Conservation (phyloP, 2,113 vertebrate species). For the Nycticryphes semicollaris region DNA sequence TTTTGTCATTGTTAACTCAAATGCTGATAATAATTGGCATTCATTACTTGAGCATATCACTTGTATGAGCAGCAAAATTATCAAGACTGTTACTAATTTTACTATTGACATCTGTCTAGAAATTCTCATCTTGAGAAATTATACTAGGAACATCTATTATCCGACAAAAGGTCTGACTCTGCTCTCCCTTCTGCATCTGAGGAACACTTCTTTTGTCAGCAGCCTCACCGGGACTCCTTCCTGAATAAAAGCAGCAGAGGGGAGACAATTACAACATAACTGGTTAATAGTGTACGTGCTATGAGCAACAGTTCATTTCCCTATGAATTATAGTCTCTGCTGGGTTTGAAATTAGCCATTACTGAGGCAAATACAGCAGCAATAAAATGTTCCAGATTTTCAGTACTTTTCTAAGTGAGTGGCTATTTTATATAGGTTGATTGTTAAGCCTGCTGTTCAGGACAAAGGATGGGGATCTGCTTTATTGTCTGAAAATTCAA, state of each 20-base stretch:
- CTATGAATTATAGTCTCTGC: not conserved
- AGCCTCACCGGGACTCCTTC: not conserved
- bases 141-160: not conserved
- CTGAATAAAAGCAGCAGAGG: not conserved
- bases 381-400: slow-evolving; percentile 6
- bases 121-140: not conserved
- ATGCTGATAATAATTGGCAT: not conserved
- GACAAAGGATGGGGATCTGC: not conserved
- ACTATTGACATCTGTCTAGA: not conserved
- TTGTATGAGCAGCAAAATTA: not conserved
- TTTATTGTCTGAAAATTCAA: not conserved
- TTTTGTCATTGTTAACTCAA: not conserved
- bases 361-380: not conserved
- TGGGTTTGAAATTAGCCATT: not conserved
- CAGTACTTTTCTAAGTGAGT: not conserved
- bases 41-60: not conserved
- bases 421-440: not conserved
- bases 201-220: not conserved
- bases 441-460: not conserved
- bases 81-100: not conserved
- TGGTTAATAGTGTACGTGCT: not conserved
- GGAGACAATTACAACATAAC: not conserved
- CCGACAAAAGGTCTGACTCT: not conserved
- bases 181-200: not conserved
- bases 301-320: not conserved